Percentiles rank a stretch among this genome's conserved stretches.
These are phyloP conservation scores for Halichoerus grypus DNA, from an alignment of 2,113 vertebrate genomes.

Conservation along the genomic window DNA sequence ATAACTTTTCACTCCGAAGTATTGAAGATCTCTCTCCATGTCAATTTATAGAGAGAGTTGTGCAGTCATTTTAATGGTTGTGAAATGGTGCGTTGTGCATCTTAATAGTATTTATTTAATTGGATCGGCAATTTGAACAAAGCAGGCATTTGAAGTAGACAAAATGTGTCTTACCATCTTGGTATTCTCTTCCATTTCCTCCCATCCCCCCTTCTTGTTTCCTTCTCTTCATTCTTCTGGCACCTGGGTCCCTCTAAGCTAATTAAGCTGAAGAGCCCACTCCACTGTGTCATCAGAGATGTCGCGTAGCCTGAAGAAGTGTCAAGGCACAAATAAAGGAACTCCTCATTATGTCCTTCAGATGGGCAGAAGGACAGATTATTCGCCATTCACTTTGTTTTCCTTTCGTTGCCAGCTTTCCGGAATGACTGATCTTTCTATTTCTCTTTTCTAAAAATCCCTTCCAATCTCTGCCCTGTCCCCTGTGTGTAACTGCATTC, in stretches of 20 bases:
- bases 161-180: not conserved
- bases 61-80: not conserved
- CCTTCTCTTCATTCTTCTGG: not conserved
- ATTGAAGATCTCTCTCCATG: not conserved
- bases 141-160: not conserved
- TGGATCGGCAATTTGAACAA: not conserved
- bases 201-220: not conserved
- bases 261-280: not conserved
- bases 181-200: not conserved
- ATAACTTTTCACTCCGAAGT: not conserved
- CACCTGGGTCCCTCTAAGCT: not conserved
- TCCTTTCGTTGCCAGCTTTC: not conserved
- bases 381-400: constrained; percentile 16
- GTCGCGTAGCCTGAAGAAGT: not conserved
- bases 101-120: not conserved
- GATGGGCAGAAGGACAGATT: not conserved
- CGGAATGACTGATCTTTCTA: not conserved
- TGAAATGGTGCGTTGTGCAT: not conserved
- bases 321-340: not conserved
- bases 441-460: not conserved
- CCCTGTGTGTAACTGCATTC: not conserved
- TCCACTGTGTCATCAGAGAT: not conserved
- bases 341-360: not conserved
- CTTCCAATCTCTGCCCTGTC: not conserved
- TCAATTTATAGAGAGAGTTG: not conserved